Percentiles rank a stretch among this genome's conserved stretches.
Conservation (phyloP, 2,797 vertebrate genomes). For the Hylomyscus alleni region DNA sequence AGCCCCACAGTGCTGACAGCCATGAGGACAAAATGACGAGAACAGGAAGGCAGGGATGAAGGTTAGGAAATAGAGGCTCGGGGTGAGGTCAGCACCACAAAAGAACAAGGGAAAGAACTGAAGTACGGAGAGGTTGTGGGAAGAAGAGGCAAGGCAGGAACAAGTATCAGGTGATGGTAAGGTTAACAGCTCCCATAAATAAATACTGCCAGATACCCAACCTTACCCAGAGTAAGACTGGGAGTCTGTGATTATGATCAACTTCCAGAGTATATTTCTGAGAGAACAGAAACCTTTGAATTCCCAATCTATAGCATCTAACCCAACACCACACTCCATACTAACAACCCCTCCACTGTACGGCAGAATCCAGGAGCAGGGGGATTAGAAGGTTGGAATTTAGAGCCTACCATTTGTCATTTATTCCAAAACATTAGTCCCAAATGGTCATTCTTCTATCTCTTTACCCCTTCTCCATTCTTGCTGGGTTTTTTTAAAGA, state of each 20-base stretch:
- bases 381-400: neutral
- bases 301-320: neutral
- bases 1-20: neutral
- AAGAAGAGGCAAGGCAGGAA: neutral
- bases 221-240: conserved; percentile 1
- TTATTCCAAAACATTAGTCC: neutral
- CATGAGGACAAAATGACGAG: neutral
- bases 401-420: neutral
- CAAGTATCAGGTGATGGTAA: neutral
- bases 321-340: neutral
- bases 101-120: neutral
- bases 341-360: neutral
- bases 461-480: neutral
- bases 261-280: conserved; percentile 31
- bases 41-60: neutral
- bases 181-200: neutral
- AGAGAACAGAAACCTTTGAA: conserved; percentile 17
- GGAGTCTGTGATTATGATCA: conserved; percentile 32
- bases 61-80: neutral
- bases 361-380: neutral
- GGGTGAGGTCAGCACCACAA: neutral
- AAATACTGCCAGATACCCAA: conserved; percentile 34
- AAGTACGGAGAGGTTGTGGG: neutral
- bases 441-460: conserved; percentile 22
- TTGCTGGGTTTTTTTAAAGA: conserved; percentile 31